These are phyloP conservation scores for Sphaeridia pumilis DNA, from an alignment of 2,888 invertebrate species.

Conservation along the genomic window DNA sequence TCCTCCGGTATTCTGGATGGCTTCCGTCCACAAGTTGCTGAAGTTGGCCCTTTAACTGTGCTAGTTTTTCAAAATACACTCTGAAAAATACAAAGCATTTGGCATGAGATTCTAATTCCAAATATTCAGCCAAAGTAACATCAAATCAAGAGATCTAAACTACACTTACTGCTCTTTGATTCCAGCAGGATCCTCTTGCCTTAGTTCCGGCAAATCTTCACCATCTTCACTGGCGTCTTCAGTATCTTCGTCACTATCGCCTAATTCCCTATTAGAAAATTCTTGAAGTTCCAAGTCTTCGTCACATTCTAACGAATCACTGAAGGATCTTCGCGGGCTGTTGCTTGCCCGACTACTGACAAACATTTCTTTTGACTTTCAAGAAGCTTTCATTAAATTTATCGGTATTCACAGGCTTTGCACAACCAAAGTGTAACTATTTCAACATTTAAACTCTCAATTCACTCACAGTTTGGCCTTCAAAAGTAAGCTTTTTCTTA, in stretches of 20 bases:
- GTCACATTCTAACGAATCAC: slow-evolving; percentile 33
- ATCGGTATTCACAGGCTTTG: too few relatives aligned
- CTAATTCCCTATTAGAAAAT: slow-evolving; percentile 9
- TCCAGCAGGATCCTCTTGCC: slow-evolving; percentile 51
- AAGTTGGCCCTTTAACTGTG: slow-evolving; percentile 73
- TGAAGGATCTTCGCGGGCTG: slow-evolving; percentile 14
- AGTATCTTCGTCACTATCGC: slow-evolving; percentile 53
- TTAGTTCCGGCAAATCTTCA: slow-evolving; percentile 10
- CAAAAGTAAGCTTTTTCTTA: too few relatives aligned
- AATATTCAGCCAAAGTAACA: slow-evolving; percentile 17
- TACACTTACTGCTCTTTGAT: slow-evolving; percentile 69
- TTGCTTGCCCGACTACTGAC: slow-evolving; percentile 13
- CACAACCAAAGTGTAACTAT: too few relatives aligned
- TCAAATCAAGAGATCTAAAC: neutral
- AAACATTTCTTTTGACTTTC: too few relatives aligned
- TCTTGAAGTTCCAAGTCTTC: slow-evolving; percentile 21
- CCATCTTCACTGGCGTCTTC: slow-evolving; percentile 80
- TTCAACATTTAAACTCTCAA: too few relatives aligned
- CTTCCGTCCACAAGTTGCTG: slow-evolving; percentile 75
- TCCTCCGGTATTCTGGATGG: slow-evolving; percentile 72
- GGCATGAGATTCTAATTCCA: slow-evolving; percentile 22
- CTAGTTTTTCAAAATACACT: slow-evolving; percentile 81
- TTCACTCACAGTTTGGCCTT: too few relatives aligned
- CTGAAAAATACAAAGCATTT: slow-evolving; percentile 42
- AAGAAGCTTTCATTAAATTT: too few relatives aligned